A percentile compares a stretch with the other conserved stretches of the same genome.
phyloP scores from a whole-genome alignment of 2,113 vertebrate genomes.

The Chaetura pelagica region DNA sequence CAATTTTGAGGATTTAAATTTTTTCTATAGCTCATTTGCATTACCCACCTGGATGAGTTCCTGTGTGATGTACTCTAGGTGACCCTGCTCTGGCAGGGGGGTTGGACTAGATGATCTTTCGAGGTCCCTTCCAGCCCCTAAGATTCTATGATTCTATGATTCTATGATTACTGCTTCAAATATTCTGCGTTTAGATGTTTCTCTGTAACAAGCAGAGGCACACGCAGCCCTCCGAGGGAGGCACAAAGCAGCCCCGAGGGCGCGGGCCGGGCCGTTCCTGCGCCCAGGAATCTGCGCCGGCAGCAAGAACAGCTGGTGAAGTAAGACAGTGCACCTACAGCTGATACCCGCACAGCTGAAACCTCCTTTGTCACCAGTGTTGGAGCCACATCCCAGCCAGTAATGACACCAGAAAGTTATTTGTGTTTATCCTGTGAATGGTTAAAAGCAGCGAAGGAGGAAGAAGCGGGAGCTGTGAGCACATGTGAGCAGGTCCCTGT shows the following conservation, averaged over 20 bases:
- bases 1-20: neutral
- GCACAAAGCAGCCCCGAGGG: neutral
- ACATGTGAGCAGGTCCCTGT: accelerated
- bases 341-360: neutral
- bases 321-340: accelerated
- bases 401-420: accelerated
- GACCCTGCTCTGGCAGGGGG: too few relatives aligned
- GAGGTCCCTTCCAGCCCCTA: too few relatives aligned
- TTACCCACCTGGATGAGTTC: too few relatives aligned
- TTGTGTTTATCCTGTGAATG: neutral
- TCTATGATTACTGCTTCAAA: neutral
- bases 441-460: neutral
- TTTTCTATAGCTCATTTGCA: neutral
- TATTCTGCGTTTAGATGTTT: accelerated
- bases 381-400: accelerated
- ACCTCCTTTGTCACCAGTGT: neutral
- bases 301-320: neutral
- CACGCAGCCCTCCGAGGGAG: neutral
- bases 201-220: neutral
- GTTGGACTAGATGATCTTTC: too few relatives aligned
- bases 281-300: too few relatives aligned
- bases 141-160: too few relatives aligned
- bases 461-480: neutral
- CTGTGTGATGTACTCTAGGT: too few relatives aligned
- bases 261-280: neutral